Evolutionary conservation across 2,113 vertebrate genomes (phyloP).

Genomic region (Microtus oregoni): DNA sequence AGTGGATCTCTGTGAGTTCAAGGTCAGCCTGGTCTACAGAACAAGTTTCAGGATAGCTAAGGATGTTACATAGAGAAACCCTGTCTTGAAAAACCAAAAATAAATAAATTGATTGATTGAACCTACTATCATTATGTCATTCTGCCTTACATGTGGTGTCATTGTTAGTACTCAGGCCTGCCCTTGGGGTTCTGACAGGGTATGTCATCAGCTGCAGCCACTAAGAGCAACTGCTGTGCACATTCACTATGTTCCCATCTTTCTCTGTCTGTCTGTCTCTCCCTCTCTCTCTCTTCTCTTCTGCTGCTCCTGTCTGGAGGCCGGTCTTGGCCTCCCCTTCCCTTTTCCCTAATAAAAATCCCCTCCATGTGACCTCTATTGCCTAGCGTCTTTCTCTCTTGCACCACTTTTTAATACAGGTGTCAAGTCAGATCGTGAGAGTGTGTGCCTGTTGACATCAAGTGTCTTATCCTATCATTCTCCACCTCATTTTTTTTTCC

Average conservation of each 20-base stretch:
- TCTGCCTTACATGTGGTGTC: background rate
- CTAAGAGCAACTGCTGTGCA: too few relatives aligned
- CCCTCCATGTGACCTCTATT: too few relatives aligned
- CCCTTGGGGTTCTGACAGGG: too few relatives aligned
- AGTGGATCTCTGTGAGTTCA: background rate
- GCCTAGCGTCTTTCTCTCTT: too few relatives aligned
- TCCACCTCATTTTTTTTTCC: background rate
- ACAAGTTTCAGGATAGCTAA: background rate
- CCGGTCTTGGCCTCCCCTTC: too few relatives aligned
- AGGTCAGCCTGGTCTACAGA: background rate
- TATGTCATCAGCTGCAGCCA: too few relatives aligned
- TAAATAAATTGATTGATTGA: background rate
- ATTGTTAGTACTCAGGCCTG: too few relatives aligned
- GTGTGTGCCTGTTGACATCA: background rate
- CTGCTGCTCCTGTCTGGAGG: too few relatives aligned
- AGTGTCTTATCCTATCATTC: background rate
- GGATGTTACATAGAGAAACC: background rate
- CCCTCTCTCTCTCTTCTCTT: too few relatives aligned
- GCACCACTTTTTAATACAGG: background rate
- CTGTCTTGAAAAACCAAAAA: background rate
- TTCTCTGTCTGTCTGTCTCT: too few relatives aligned
- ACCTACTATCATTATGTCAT: background rate
- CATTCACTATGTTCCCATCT: too few relatives aligned
- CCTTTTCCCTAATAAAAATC: too few relatives aligned
- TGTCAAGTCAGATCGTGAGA: rapidly evolving